Evolutionary conservation across 2,888 invertebrate genomes (phyloP), one percentile per base, ranked within the genome.

Genomic region (Crioceris asparagi): DNA sequence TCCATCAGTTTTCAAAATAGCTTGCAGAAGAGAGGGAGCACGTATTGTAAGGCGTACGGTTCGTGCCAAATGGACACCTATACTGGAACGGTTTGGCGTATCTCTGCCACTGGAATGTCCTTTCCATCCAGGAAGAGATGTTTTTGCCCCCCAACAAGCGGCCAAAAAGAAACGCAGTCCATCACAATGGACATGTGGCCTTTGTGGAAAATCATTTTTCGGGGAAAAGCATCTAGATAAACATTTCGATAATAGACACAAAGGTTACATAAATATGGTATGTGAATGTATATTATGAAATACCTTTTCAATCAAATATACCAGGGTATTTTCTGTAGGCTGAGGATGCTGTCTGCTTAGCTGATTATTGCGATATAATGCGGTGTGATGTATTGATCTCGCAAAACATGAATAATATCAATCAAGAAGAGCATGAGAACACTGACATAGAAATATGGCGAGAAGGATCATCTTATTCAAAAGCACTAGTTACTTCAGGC

Each of bases 301-400:
- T 6, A n/a, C 6, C 12, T 25, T 25, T 25, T 4, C 25, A 11
- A 12, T 25, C 3, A 4, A 11, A 11, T n/a, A 6, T 6, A 3
- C 27, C 12, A 27, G 12, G 2, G 12, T 14, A 40, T 35, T 8
- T 30, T 10, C 56, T 55, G 17, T 58, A 91, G 91, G 87, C 83
- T 38, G 87, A 90, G 67, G 90, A 91, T 65, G 83, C 88, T 44
- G 83, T 92, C 55, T 93, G 93, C 65, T 73, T 92, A 55, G 88
- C 91, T 35, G 90, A 92, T 65, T 92, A 84, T 68, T 94, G 93
- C 72, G 92, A 93, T 68, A 86, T 93, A 54, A 90, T 93, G 83
- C 77, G 93, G 51, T 93, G 93, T 65, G 88, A 91, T 62, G 87
- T 92, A 35, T 69, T 90, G 51, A 72, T 79, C 47, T 78, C 80